Percentiles rank a stretch among this genome's conserved stretches.
These are phyloP conservation scores for Morelia viridis DNA, from an alignment of 2,797 vertebrate species.

Conservation along the genomic window DNA sequence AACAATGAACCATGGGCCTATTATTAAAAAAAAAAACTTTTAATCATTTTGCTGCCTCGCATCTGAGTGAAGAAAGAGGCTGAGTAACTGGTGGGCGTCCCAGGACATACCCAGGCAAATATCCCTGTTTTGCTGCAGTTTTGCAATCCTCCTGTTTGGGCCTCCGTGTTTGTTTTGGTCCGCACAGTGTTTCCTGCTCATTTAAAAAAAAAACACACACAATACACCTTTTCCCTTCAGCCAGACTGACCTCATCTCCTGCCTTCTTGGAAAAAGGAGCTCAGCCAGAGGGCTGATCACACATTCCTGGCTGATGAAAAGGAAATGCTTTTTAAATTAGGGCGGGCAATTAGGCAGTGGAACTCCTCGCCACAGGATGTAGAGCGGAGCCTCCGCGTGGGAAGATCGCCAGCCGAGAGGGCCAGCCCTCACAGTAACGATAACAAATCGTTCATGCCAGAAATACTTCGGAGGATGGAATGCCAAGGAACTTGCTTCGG, in stretches of 20 bases:
- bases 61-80: no score
- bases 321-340: conserved; percentile 6
- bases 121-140: neutral
- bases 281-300: no score
- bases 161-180: neutral
- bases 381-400: neutral
- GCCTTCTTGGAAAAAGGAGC: neutral
- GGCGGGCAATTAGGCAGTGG: neutral
- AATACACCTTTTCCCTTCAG: neutral
- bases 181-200: neutral
- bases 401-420: neutral
- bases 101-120: no score
- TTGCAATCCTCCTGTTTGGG: neutral
- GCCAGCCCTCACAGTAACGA: neutral
- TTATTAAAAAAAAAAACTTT: no score
- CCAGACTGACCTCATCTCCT: neutral
- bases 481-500: neutral
- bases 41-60: no score
- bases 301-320: neutral
- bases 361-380: conserved; percentile 25
- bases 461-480: conserved; percentile 5
- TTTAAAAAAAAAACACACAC: neutral
- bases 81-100: no score
- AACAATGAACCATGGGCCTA: no score
- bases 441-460: neutral